A percentile compares a stretch with the other conserved stretches of the same genome.
Conservation (phyloP, 1,140 invertebrate genomes). For the Bicyclus anynana region DNA sequence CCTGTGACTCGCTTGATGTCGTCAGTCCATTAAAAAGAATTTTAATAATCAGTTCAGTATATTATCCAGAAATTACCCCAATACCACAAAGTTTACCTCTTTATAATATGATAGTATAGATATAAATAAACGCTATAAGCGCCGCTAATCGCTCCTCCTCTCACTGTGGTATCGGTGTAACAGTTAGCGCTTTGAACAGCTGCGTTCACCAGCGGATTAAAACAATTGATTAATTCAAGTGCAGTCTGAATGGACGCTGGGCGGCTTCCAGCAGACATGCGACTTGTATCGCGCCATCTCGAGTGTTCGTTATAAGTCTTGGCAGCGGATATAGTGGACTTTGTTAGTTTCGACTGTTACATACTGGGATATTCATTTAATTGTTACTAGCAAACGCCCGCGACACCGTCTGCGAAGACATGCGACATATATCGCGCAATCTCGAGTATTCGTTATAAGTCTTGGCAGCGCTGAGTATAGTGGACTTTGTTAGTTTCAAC, state of each 20-base stretch:
- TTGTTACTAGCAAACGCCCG: not conserved
- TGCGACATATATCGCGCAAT: constrained; percentile 19
- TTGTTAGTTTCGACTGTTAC: not conserved
- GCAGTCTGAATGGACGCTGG: constrained; percentile 64
- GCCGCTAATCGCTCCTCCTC: not conserved
- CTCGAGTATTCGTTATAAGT: constrained; percentile 5
- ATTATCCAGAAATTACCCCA: too few species aligned
- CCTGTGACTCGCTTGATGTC: too few species aligned
- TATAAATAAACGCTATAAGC: not conserved
- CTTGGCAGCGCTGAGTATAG: not conserved
- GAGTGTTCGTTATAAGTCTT: constrained; percentile 5
- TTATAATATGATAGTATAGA: too few species aligned
- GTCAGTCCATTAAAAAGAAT: too few species aligned
- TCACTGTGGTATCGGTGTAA: not conserved
- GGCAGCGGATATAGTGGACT: too few species aligned
- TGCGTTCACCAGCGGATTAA: constrained; percentile 56
- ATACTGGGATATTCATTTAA: not conserved
- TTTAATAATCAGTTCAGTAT: too few species aligned
- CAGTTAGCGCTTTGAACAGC: constrained; percentile 47
- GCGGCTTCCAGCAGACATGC: constrained; percentile 45
- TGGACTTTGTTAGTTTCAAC: not conserved
- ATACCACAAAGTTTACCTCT: too few species aligned
- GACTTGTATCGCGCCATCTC: constrained; percentile 17
- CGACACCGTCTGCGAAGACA: too few species aligned
- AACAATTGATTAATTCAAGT: constrained; percentile 72